Base-by-base conservation (phyloP, 2,113 vertebrate genomes). In the Numida meleagris region DNA sequence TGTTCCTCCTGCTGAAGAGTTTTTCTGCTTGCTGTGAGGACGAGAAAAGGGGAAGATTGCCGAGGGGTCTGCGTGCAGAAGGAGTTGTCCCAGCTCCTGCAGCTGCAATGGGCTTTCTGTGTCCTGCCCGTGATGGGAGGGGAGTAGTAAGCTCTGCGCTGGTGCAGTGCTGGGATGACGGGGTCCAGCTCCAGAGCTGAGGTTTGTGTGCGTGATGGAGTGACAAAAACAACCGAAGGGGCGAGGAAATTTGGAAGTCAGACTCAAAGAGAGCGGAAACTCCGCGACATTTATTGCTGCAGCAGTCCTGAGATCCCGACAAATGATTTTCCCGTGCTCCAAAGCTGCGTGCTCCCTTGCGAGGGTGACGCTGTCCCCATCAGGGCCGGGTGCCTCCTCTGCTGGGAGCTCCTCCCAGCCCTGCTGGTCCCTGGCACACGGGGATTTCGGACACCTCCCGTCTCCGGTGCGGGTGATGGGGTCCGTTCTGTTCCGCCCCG, bases 61-160 rank as follows among this genome's bases (percentile, higher is more conserved):
- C 0, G 33, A 5, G 50, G 1, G 38, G 1, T 40, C n/a, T 3
- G 36, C 1, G 18, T 14, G 34, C 2, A 0, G 53, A 7, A 45
- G 73, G 80, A 29, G 27, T 0, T 9, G 29, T 36, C 23, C 12
- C 18, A 0, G 40, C 19, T 88, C 10, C 46, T 2, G 0, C 9
- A 38, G 73, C 50, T 81, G 50, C 31, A 24, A 8, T 9, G 77
- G 5, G 5, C 34, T 57, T 36, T 16, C 6, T 4, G 4, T 27
- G 27, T 53, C 51, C 51, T 53, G 27, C 27, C 51, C 31, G 51
- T 31, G 51, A 53, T 53, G 27, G 51, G 48, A 25, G 24, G 48
- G 13, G 27, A 53, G 17, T 53, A 53, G 15, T 31, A 15, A 31
- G 15, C 15, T 53, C 27, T 53, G 51, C 9, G 9, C 50, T 14